These are phyloP conservation scores for Paramormyrops hopkinsi DNA, from an alignment of 2,797 vertebrate genomes.

Conservation along the genomic window DNA sequence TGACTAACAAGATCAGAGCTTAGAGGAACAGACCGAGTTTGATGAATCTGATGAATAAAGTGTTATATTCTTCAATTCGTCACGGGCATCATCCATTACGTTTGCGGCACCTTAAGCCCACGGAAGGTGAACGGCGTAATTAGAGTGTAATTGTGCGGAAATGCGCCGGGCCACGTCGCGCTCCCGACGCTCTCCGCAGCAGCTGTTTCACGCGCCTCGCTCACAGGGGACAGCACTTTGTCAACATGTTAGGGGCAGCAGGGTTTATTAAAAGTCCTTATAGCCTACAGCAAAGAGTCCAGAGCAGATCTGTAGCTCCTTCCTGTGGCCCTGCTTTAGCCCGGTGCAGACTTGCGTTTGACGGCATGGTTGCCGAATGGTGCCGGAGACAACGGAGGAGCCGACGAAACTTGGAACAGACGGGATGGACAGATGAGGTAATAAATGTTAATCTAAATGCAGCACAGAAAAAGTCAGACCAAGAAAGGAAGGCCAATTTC, in stretches of 20 bases:
- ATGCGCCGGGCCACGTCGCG: background rate
- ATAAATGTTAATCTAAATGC: background rate
- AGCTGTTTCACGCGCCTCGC: background rate
- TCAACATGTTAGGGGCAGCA: slow-evolving; percentile 32
- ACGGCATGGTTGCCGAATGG: background rate
- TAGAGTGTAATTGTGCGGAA: background rate
- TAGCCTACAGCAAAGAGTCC: background rate
- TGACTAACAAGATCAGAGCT: background rate
- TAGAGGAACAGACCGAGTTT: background rate
- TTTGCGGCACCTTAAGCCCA: background rate
- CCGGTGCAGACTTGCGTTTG: background rate
- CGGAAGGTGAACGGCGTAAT: slow-evolving; percentile 1
- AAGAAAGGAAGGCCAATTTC: background rate
- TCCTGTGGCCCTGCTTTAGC: background rate
- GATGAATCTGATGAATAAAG: background rate
- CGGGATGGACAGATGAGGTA: background rate
- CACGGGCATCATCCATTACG: background rate
- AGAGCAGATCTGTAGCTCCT: background rate
- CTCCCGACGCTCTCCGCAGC: background rate
- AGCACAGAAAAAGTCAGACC: background rate
- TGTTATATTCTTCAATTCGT: background rate
- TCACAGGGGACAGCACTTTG: slow-evolving; percentile 27
- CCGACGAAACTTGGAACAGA: background rate
- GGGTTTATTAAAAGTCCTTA: slow-evolving; percentile 28
- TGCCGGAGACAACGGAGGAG: background rate